These are phyloP conservation scores for Aldabrachelys gigantea DNA, from an alignment of 2,113 vertebrate species.

Conservation along the genomic window DNA sequence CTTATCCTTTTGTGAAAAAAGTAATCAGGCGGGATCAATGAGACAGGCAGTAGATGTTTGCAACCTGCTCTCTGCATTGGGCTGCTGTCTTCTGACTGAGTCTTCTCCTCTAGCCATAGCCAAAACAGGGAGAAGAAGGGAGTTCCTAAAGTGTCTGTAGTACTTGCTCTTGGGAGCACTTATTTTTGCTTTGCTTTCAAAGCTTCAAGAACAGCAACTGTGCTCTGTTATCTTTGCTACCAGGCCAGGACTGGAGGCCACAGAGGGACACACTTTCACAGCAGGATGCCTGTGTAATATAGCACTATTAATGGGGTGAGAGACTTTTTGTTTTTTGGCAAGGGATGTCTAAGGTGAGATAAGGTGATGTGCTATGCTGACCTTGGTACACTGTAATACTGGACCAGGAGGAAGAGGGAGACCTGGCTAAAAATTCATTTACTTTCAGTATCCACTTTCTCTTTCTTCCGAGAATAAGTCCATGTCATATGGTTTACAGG, in stretches of 20 bases:
- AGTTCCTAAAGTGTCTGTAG: neutral
- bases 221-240: neutral
- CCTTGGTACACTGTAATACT: neutral
- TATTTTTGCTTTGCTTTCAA: neutral
- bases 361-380: neutral
- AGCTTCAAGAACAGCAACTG: neutral
- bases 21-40: neutral
- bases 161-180: neutral
- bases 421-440: neutral
- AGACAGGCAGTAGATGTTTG: conserved; percentile 52
- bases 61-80: conserved; percentile 41
- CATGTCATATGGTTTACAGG: neutral
- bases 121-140: neutral
- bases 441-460: neutral
- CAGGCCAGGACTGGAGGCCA: neutral
- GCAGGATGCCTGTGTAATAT: neutral
- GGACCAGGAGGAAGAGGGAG: neutral
- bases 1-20: neutral
- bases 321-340: neutral
- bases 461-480: neutral
- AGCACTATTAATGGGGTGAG: neutral
- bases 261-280: neutral
- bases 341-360: neutral
- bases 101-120: neutral
- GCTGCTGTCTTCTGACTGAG: neutral